Conservation (phyloP, 1,140 invertebrate species). For the Nephila pilipes region DNA sequence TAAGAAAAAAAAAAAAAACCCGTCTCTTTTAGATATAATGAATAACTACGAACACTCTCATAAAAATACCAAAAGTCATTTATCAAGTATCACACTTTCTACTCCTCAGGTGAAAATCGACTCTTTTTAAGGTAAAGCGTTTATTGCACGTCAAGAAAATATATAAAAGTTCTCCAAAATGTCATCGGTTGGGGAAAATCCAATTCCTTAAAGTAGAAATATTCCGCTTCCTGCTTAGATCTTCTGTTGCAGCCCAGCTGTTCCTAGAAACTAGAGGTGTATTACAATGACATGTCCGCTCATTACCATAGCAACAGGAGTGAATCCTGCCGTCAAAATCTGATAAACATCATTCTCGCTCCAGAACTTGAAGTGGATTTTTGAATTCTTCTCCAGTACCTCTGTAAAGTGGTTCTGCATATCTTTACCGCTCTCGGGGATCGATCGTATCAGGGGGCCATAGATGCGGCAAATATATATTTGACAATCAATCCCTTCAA, state of each 20-base stretch:
- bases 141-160: not conserved
- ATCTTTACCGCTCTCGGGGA: slow-evolving; percentile 13
- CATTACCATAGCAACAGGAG: slow-evolving; percentile 73
- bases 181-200: not conserved
- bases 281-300: slow-evolving; percentile 63
- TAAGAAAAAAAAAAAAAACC: too few relatives aligned
- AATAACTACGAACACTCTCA: too few relatives aligned
- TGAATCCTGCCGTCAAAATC: slow-evolving; percentile 64
- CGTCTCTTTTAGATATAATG: too few relatives aligned
- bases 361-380: slow-evolving; percentile 52
- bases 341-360: slow-evolving; percentile 61
- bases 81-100: not conserved
- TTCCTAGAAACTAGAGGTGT: slow-evolving; percentile 39
- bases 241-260: slow-evolving; percentile 11
- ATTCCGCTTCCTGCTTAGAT: not conserved
- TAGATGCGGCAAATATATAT: slow-evolving; percentile 53
- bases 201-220: slow-evolving; percentile 42
- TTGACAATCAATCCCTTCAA: slow-evolving; percentile 50
- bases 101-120: not conserved
- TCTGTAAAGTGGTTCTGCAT: slow-evolving; percentile 35
- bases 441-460: slow-evolving; percentile 30
- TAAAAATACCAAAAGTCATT: not conserved
- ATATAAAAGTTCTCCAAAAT: not conserved
- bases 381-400: slow-evolving; percentile 17
- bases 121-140: not conserved